Percentiles rank a stretch among this genome's conserved stretches.
Evolutionary conservation across 2,888 invertebrate genomes (phyloP).

Genomic region (Pycnomerus fuliginosus): DNA sequence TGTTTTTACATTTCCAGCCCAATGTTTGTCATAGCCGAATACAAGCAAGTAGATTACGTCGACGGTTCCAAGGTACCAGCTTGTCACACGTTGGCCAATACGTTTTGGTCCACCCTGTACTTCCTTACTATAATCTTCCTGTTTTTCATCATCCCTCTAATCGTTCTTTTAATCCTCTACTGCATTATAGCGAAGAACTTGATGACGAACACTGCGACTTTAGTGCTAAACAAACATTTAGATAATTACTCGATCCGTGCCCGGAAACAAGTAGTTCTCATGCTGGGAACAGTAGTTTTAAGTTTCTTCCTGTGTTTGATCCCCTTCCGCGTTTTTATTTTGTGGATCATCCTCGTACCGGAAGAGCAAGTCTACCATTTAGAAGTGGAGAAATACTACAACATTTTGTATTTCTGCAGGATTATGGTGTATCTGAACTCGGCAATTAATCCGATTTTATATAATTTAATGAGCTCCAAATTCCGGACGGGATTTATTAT

Average conservation of each 20-base stretch:
- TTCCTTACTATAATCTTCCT: conserved; percentile 76
- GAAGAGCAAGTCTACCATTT: conserved; percentile 67
- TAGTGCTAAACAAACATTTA: conserved; percentile 70
- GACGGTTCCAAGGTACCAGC: conserved; percentile 72
- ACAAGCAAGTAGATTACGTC: conserved; percentile 65
- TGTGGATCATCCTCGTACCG: conserved; percentile 80
- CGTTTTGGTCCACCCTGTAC: conserved; percentile 74
- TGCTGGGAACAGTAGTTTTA: conserved; percentile 83
- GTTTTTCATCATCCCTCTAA: conserved; percentile 79
- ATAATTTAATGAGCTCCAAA: conserved; percentile 89
- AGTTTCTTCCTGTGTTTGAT: conserved; percentile 87
- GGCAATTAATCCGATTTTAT: conserved; percentile 88
- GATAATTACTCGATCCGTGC: conserved; percentile 71
- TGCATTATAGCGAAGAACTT: conserved; percentile 81
- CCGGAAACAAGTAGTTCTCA: conserved; percentile 79
- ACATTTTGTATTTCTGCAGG: conserved; percentile 78
- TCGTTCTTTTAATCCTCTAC: conserved; percentile 78
- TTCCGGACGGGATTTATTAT: conserved; percentile 80
- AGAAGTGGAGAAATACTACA: conserved; percentile 78
- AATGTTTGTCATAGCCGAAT: conserved; percentile 74
- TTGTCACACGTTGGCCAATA: conserved; percentile 78
- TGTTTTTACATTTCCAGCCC: conserved; percentile 67
- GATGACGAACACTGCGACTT: conserved; percentile 67
- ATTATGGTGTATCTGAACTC: conserved; percentile 88
- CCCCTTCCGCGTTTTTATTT: conserved; percentile 79